A percentile compares a stretch with the other conserved stretches of the same genome.
Conservation (phyloP, 2,113 vertebrate genomes). For the Ammospiza nelsoni region DNA sequence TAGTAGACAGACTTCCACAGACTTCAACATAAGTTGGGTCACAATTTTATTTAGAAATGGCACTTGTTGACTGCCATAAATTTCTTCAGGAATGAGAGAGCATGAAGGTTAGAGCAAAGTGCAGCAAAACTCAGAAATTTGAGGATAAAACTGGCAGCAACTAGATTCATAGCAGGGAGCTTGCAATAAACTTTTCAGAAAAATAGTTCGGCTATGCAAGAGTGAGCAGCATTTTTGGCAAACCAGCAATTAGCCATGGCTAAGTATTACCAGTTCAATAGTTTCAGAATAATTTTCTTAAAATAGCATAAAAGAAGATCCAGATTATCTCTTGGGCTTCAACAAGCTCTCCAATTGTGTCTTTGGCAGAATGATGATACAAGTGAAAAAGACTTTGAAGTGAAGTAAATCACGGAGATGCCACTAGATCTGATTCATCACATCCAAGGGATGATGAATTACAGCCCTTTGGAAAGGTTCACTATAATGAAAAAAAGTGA, state of each 20-base stretch:
- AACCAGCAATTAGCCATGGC: not conserved
- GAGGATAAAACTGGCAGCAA: not conserved
- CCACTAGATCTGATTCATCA: not conserved
- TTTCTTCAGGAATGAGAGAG: not conserved
- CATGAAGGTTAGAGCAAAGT: not conserved
- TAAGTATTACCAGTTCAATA: not conserved
- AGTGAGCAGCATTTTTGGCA: not conserved
- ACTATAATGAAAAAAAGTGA: constrained; percentile 9
- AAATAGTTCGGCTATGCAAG: not conserved
- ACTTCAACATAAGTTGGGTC: not conserved
- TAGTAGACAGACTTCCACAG: not conserved
- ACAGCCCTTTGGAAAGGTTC: not conserved
- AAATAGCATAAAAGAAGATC: not conserved
- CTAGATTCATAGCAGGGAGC: not conserved
- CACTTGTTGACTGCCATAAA: not conserved
- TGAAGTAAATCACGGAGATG: not conserved
- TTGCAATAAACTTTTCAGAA: not conserved
- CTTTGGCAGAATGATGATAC: not conserved
- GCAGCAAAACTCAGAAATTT: not conserved
- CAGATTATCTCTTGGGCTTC: not conserved
- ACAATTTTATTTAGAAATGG: not conserved
- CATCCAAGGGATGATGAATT: constrained; percentile 17
- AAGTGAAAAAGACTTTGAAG: not conserved
- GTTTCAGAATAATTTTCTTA: not conserved
- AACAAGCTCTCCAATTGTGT: not conserved